phyloP scores from a whole-genome alignment of 2,113 vertebrate species.

The Trinectes maculatus region DNA sequence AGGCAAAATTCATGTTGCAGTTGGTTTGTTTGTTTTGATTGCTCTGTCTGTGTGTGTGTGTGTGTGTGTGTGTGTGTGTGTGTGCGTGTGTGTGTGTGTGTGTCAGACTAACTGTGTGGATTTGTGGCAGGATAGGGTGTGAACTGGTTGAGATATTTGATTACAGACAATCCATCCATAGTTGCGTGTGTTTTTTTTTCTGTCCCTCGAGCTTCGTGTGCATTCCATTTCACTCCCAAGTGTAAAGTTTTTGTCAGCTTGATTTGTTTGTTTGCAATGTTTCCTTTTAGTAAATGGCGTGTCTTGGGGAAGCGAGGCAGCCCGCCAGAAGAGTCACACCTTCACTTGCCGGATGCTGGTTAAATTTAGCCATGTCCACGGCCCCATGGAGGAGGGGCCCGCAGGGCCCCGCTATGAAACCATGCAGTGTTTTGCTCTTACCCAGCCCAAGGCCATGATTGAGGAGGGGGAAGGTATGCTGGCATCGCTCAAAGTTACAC shows the following conservation, averaged over 20 bases:
- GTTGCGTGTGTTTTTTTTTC: slow-evolving; percentile 22
- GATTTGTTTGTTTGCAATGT: slow-evolving; percentile 18
- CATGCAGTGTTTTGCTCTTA: slow-evolving; percentile 99
- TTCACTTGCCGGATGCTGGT: slow-evolving; percentile 97
- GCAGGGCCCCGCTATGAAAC: slow-evolving; percentile 91
- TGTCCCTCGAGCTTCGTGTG: slow-evolving; percentile 4
- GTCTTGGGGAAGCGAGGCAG: slow-evolving; percentile 90
- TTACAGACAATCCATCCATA: slow-evolving; percentile 39
- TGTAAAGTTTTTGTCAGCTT: slow-evolving; percentile 5
- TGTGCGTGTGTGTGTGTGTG: slow-evolving; percentile 19
- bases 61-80: slow-evolving; percentile 29
- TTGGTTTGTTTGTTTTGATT: slow-evolving; percentile 43
- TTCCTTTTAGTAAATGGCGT: slow-evolving; percentile 88
- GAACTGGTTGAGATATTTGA: slow-evolving; percentile 47
- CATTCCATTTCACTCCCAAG: slow-evolving; percentile 8
- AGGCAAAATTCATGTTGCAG: slow-evolving; percentile 55
- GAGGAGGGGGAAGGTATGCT: slow-evolving; percentile 94
- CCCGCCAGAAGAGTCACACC: slow-evolving; percentile 95
- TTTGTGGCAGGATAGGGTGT: slow-evolving; percentile 34
- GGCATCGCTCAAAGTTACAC: background rate
- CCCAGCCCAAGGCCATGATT: slow-evolving; percentile 96
- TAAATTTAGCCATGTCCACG: slow-evolving; percentile 85
- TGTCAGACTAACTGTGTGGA: slow-evolving; percentile 33
- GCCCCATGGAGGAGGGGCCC: slow-evolving; percentile 83
- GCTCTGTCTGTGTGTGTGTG: slow-evolving; percentile 15